Percentiles rank a stretch among this genome's conserved stretches.
Evolutionary conservation across 2,797 vertebrate genomes (phyloP).

Genomic region (Bryconaethiops microstoma): DNA sequence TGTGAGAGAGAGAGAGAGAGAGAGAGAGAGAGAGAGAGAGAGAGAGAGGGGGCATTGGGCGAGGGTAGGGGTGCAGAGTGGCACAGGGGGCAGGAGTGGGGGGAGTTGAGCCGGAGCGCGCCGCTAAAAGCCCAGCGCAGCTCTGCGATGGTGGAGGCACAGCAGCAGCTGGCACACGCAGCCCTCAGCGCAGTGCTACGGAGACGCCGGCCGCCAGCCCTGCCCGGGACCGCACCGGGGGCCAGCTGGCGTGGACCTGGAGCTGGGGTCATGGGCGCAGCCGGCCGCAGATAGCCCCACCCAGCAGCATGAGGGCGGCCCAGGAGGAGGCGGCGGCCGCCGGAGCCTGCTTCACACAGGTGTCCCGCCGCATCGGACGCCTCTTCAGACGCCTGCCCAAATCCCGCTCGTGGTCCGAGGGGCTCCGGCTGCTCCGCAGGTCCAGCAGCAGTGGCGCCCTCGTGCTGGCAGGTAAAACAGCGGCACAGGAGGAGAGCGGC

Average conservation of each 20-base stretch:
- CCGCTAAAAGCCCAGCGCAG: slow-evolving; percentile 75
- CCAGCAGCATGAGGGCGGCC: slow-evolving; percentile 66
- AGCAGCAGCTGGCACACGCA: slow-evolving; percentile 76
- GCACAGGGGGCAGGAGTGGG: slow-evolving; percentile 74
- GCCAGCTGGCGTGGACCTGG: slow-evolving; percentile 43
- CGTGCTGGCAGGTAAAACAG: slow-evolving; percentile 79
- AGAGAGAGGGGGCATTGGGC: slow-evolving; percentile 55
- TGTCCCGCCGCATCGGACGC: slow-evolving; percentile 82
- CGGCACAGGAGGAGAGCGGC: slow-evolving; percentile 41
- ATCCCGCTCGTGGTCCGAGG: slow-evolving; percentile 79
- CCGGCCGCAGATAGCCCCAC: slow-evolving; percentile 73
- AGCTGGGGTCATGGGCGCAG: slow-evolving; percentile 60
- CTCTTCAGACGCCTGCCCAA: slow-evolving; percentile 87
- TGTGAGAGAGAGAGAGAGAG: no score
- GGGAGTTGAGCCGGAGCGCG: slow-evolving; percentile 72
- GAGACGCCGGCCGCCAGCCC: slow-evolving; percentile 57
- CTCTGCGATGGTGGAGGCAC: slow-evolving; percentile 79
- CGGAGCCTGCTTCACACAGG: slow-evolving; percentile 84
- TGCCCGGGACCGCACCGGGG: slow-evolving; percentile 48
- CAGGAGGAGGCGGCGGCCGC: slow-evolving; percentile 64
- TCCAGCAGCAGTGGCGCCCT: slow-evolving; percentile 79
- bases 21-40: no score
- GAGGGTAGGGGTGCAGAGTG: slow-evolving; percentile 67
- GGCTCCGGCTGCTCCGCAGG: slow-evolving; percentile 77
- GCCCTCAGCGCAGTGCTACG: slow-evolving; percentile 65